Conservation (phyloP, 2,797 vertebrate genomes). For the Spondyliosoma cantharus region DNA sequence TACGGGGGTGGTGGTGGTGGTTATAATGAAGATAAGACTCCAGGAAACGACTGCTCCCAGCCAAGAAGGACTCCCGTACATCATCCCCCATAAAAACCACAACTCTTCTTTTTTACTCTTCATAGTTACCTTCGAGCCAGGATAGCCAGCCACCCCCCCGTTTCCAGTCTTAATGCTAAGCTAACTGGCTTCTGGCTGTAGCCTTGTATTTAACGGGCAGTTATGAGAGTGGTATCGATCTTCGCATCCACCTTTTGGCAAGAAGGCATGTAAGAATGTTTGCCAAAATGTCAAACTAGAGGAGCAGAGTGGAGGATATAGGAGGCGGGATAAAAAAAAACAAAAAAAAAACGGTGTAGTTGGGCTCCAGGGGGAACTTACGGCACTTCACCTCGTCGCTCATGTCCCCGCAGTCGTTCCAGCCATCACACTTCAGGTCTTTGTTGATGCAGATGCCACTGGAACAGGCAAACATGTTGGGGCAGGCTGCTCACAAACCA, state of each 20-base stretch:
- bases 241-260: slow-evolving; percentile 18
- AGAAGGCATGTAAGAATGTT: slow-evolving; percentile 1
- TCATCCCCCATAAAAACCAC: neutral
- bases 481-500: slow-evolving; percentile 79
- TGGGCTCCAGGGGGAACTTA: slow-evolving; percentile 68
- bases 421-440: slow-evolving; percentile 83
- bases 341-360: neutral
- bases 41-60: neutral
- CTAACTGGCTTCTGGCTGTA: slow-evolving; percentile 16
- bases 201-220: slow-evolving; percentile 19
- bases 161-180: slow-evolving; percentile 25
- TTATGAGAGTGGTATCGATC: slow-evolving; percentile 40
- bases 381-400: slow-evolving; percentile 85
- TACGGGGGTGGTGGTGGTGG: too few species aligned
- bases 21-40: slow-evolving; percentile 12
- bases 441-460: slow-evolving; percentile 79
- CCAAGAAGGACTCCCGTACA: slow-evolving; percentile 2
- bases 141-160: neutral
- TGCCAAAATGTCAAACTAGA: slow-evolving; percentile 19
- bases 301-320: neutral
- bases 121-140: slow-evolving; percentile 16
- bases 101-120: slow-evolving; percentile 15
- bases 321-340: neutral
- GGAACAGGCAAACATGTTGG: slow-evolving; percentile 78
- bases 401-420: slow-evolving; percentile 88